These are phyloP conservation scores for Drosophila antonietae DNA, from an alignment of 2,888 invertebrate genomes.

Conservation along the genomic window DNA sequence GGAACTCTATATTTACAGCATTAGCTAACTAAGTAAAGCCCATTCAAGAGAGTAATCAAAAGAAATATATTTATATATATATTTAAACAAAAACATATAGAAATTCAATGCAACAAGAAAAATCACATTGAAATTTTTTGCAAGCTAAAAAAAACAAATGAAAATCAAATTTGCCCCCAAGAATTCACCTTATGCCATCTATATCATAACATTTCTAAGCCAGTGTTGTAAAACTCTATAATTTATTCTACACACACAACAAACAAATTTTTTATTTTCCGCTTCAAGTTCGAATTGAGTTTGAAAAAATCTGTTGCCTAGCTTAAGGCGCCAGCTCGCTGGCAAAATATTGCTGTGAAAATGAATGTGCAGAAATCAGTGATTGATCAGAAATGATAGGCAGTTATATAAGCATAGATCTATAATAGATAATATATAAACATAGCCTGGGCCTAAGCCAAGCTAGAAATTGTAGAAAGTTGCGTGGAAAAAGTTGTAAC, in stretches of 20 bases:
- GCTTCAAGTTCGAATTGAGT: background rate
- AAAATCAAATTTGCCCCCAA: background rate
- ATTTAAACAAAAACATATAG: conserved; percentile 31
- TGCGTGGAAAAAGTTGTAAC: background rate
- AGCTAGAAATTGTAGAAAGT: too few species aligned
- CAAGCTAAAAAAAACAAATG: background rate
- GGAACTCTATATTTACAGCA: conserved; percentile 30
- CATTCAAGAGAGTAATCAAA: conserved; percentile 13
- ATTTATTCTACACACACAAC: background rate
- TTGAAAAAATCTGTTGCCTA: background rate
- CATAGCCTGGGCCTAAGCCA: background rate
- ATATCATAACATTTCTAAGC: background rate
- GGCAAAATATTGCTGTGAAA: background rate
- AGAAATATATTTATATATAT: conserved; percentile 5
- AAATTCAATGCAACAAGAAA: conserved; percentile 81
- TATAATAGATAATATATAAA: background rate
- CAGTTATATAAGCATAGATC: background rate
- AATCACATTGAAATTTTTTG: conserved; percentile 70
- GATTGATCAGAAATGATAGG: background rate
- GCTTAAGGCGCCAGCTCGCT: background rate
- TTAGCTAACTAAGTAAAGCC: conserved; percentile 15
- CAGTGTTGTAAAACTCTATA: conserved; percentile 12
- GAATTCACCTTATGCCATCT: conserved; percentile 2
- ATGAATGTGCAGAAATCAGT: background rate
- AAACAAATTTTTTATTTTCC: background rate